Evolutionary conservation across 2,888 invertebrate species (phyloP).

Genomic region (Lymantria monacha): DNA sequence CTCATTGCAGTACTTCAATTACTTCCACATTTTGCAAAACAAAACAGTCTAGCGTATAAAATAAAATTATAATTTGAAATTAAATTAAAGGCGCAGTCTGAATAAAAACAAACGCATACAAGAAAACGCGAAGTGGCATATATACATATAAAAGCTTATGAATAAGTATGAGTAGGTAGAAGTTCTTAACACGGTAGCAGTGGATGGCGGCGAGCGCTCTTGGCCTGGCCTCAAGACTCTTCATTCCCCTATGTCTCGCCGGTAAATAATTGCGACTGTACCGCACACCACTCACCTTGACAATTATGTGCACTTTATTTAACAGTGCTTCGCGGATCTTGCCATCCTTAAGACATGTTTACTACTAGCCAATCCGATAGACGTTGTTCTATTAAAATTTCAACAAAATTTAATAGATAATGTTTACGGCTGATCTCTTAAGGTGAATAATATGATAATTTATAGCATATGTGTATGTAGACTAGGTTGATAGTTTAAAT

Average conservation of each 20-base stretch:
- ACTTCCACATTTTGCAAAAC: slow-evolving; percentile 15
- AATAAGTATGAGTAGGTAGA: slow-evolving; percentile 48
- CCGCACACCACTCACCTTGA: slow-evolving; percentile 63
- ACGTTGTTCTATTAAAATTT: background rate
- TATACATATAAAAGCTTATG: slow-evolving; percentile 45
- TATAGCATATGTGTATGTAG: no score
- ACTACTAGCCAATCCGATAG: background rate
- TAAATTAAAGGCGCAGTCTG: slow-evolving; percentile 28
- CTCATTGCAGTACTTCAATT: slow-evolving; percentile 6
- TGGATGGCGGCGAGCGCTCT: slow-evolving; percentile 50
- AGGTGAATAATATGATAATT: no score
- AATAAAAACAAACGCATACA: slow-evolving; percentile 26
- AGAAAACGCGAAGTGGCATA: slow-evolving; percentile 22
- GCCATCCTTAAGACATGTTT: slow-evolving; percentile 23
- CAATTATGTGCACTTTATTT: slow-evolving; percentile 75
- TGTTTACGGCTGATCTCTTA: no score
- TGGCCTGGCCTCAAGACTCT: slow-evolving; percentile 67
- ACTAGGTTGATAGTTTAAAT: no score
- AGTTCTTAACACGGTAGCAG: slow-evolving; percentile 54
- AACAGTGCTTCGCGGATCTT: slow-evolving; percentile 47
- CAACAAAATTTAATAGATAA: background rate
- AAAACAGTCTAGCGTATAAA: slow-evolving; percentile 23
- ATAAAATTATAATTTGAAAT: slow-evolving; percentile 26
- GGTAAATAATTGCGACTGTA: slow-evolving; percentile 74
- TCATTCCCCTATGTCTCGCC: slow-evolving; percentile 73